Conservation (phyloP, 2,797 vertebrate species). For the Melanotaenia parkinsoni region DNA sequence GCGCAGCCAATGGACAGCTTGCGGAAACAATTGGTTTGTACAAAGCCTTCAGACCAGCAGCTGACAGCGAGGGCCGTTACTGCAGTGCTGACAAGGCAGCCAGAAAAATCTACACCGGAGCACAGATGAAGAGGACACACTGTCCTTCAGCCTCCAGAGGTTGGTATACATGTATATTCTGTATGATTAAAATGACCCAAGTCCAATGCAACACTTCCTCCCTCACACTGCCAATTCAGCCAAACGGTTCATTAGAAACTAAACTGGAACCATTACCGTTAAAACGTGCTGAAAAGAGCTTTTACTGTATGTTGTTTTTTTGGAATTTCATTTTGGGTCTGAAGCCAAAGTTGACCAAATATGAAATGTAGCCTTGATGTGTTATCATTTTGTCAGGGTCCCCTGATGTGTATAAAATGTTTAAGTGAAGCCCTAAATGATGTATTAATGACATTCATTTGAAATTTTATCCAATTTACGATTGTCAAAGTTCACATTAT, state of each 20-base stretch:
- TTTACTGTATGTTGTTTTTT: no score
- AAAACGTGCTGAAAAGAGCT: no score
- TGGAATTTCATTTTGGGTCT: no score
- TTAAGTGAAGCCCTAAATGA: no score
- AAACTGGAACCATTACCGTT: no score
- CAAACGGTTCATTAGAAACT: no score
- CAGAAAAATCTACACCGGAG: background rate
- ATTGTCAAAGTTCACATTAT: background rate
- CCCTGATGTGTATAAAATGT: no score
- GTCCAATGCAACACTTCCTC: conserved; percentile 1
- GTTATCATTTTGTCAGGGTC: no score
- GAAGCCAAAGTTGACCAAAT: no score
- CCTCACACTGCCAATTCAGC: conserved; percentile 4
- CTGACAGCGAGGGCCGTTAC: conserved; percentile 10
- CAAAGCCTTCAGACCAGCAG: conserved; percentile 16
- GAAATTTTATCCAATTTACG: background rate
- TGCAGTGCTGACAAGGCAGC: background rate
- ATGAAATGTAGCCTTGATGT: no score
- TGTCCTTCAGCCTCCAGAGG: conserved; percentile 1
- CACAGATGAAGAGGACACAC: background rate
- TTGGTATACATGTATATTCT: conserved; percentile 4
- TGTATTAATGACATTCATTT: no score
- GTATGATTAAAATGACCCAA: background rate
- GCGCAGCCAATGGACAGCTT: background rate
- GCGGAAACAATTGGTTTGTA: conserved; percentile 18